Conservation (phyloP, 2,797 vertebrate genomes). For the Phrynocephalus guinanensis region DNA sequence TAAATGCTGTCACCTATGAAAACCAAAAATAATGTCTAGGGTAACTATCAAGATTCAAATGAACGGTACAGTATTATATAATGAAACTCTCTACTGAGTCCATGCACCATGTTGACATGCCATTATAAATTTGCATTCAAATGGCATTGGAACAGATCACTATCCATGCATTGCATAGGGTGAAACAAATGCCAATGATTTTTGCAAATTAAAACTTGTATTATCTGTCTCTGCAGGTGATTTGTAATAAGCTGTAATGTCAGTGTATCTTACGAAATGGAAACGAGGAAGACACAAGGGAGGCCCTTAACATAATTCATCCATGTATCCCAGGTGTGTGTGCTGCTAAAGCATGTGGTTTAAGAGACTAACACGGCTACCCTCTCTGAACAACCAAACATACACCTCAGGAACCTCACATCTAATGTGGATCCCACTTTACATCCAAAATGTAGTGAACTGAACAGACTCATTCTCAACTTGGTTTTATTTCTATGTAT, state of each 20-base stretch:
- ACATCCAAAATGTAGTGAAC: no score
- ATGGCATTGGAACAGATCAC: slow-evolving; percentile 3
- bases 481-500: no score
- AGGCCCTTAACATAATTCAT: no score
- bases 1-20: slow-evolving; percentile 12
- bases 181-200: slow-evolving; percentile 2
- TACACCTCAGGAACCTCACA: neutral
- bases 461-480: no score
- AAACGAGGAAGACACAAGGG: neutral
- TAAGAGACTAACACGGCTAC: neutral
- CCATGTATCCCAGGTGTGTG: neutral
- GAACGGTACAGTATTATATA: neutral
- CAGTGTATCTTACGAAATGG: neutral
- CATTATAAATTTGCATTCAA: neutral
- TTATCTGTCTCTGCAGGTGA: slow-evolving; percentile 25
- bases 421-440: neutral
- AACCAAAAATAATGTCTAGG: neutral
- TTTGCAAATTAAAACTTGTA: slow-evolving; percentile 27
- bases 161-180: neutral
- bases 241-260: neutral
- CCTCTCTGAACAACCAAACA: neutral
- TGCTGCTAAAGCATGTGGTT: neutral
- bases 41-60: slow-evolving; percentile 4
- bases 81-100: neutral
- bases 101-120: neutral